A percentile compares a stretch with the other conserved stretches of the same genome.
These are phyloP conservation scores for Eonycteris spelaea DNA, from an alignment of 2,113 vertebrate species.

Conservation along the genomic window DNA sequence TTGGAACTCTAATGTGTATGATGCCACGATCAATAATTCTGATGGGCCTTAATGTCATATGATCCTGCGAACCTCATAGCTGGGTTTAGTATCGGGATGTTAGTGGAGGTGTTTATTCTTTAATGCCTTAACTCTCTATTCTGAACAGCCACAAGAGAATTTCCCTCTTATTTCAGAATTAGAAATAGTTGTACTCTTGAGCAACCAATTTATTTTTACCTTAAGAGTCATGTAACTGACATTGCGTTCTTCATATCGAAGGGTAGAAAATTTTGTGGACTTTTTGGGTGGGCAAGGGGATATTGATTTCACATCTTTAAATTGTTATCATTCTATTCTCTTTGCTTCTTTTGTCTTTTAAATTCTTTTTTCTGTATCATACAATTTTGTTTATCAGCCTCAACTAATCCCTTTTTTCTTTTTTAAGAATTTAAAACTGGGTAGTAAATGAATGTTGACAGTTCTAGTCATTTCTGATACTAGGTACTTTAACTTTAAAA, in stretches of 20 bases:
- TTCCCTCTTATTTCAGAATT: neutral
- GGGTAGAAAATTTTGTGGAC: neutral
- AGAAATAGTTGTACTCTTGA: conserved; percentile 23
- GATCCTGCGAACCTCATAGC: neutral
- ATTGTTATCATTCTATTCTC: neutral
- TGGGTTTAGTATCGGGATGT: neutral
- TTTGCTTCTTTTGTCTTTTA: conserved; percentile 14
- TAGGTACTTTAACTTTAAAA: conserved; percentile 25
- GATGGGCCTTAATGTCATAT: neutral
- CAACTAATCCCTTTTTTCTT: neutral
- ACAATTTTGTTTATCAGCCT: neutral
- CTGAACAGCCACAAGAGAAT: neutral
- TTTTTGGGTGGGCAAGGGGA: neutral
- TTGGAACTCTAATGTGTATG: neutral
- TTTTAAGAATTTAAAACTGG: conserved; percentile 13
- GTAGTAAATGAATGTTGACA: neutral
- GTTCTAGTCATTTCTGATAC: neutral
- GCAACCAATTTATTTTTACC: neutral
- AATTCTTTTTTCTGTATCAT: neutral
- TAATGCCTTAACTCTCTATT: neutral
- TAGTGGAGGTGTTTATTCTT: neutral
- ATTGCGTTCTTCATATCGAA: neutral
- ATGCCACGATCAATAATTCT: neutral
- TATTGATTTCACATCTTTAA: neutral
- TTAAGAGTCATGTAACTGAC: neutral